Conservation (phyloP, 2,113 vertebrate species). For the Dipodomys merriami region DNA sequence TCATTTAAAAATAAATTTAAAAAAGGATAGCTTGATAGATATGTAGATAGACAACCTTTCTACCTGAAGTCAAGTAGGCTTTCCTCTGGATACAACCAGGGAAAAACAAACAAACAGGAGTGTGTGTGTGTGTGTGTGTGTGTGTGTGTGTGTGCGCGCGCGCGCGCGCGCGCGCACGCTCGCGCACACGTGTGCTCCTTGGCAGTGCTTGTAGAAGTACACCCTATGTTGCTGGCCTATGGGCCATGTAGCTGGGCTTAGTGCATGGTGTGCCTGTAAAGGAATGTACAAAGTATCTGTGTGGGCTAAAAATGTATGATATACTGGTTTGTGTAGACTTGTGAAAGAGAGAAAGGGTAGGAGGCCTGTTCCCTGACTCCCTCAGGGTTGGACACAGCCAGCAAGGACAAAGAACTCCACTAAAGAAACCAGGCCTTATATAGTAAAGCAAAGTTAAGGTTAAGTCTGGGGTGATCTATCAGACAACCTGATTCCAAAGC, state of each 20-base stretch:
- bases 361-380: neutral
- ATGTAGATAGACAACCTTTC: neutral
- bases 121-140: too few species aligned
- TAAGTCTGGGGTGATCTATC: neutral
- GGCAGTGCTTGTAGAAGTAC: neutral
- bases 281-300: slow-evolving; percentile 53
- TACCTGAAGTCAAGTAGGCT: slow-evolving; percentile 35
- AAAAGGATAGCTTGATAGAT: neutral
- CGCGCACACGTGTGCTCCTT: too few species aligned
- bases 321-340: slow-evolving; percentile 63
- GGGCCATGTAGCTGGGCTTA: neutral
- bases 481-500: neutral
- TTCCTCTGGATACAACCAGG: neutral
- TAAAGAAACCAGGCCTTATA: neutral
- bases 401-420: neutral
- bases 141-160: too few species aligned
- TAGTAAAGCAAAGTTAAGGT: fast-evolving
- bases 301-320: slow-evolving; percentile 54
- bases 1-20: too few species aligned
- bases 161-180: too few species aligned
- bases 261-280: slow-evolving; percentile 18
- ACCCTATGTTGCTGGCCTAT: neutral
- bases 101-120: neutral
- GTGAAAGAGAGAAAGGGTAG: slow-evolving; percentile 13
- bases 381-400: neutral